Base-by-base conservation (phyloP, 2,113 vertebrate species). In the Saccopteryx leptura region DNA sequence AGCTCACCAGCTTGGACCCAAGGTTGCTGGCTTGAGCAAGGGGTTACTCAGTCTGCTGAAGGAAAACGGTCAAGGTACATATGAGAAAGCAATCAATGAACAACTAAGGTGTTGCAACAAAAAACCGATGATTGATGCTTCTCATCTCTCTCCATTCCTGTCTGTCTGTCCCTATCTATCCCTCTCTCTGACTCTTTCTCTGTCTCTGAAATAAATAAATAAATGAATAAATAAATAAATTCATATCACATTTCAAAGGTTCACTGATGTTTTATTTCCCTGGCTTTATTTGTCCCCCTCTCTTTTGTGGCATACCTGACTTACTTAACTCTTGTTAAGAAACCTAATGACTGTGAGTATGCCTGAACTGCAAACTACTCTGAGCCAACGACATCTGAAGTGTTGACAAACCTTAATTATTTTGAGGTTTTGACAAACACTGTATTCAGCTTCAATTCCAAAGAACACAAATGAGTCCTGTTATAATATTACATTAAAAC, bases 261-360 rank as follows among this genome's bases (percentile, higher is more conserved):
- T 72, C 31, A 66, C n/a, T 86, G 21, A 12, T 9, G 17, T 4
- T 60, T 84, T 82, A 60, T 58, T 23, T 88, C 6, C 9, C 21
- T 91, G 23, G 1, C 4, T 79, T 88, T 66, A 17, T 9, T n/a
- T 17, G 54, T 7, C 23, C 9, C 10, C 1, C 1, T 5, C 21
- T 46, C 5, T n/a, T n/a, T 66, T 72, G 15, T 28, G 12, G 2
- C 7, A 56, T 3, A 31, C 2, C 18, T 50, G 65, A 33, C 69
- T 78, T 76, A 48, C n/a, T 90, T 78, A 76, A 48, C n/a, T 90
- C 19, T 58, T 69, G 6, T 87, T 65, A 86, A 92, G 66, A 81
- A 17, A 31, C 7, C 18, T 17, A 65, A 15, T 18, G 66, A 66
- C 12, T 9, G 0, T 31, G 14, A 8, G 31, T 28, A n/a, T 65